Conservation (phyloP, 2,797 vertebrate species). For the Xiphorhynchus erythropygius region DNA sequence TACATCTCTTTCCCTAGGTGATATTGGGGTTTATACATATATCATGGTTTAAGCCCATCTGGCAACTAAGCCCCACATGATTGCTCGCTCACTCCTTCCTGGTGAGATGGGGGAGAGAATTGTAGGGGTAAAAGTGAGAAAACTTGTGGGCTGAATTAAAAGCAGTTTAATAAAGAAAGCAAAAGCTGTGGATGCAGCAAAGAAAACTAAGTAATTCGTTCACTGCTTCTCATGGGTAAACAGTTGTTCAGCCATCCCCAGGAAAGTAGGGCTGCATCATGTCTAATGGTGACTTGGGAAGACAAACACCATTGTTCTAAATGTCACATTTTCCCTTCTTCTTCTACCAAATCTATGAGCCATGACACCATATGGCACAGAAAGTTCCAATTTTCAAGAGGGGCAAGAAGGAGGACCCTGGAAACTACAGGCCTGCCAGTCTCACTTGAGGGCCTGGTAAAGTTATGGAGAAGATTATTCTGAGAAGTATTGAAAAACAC, state of each 20-base stretch:
- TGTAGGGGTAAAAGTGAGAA: neutral
- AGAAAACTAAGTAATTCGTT: neutral
- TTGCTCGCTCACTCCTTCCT: neutral
- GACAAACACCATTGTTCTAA: neutral
- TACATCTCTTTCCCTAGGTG: neutral
- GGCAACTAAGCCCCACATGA: neutral
- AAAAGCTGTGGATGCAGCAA: neutral
- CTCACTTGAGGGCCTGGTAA: neutral
- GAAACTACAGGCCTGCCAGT: neutral
- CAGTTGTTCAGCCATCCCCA: neutral
- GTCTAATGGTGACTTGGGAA: neutral
- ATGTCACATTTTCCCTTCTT: neutral
- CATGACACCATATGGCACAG: neutral
- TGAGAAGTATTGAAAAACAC: neutral
- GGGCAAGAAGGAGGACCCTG: neutral
- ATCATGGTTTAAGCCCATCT: neutral
- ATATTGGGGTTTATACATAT: neutral
- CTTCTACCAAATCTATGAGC: neutral
- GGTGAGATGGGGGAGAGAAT: neutral
- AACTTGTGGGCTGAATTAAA: neutral
- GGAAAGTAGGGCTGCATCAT: neutral
- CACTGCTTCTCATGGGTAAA: neutral
- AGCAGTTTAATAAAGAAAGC: neutral
- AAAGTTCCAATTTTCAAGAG: neutral
- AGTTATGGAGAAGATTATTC: neutral